A percentile compares a stretch with the other conserved stretches of the same genome.
phyloP scores from a whole-genome alignment of 2,113 vertebrate genomes.

The Labeo rohita region DNA sequence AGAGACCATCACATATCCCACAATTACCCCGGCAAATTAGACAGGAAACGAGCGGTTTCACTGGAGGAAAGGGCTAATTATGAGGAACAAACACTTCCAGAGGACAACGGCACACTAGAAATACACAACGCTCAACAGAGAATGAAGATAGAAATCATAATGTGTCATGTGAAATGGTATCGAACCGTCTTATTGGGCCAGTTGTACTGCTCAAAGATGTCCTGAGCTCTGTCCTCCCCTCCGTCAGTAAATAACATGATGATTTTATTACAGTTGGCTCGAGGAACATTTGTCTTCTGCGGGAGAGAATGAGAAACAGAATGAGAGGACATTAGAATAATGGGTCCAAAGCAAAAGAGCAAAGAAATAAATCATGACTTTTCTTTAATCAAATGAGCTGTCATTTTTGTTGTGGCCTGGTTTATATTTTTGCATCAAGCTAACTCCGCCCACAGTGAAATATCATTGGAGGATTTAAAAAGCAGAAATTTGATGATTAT shows the following conservation, averaged over 20 bases:
- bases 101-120: conserved; percentile 5
- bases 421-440: no score
- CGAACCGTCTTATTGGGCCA: conserved; percentile 97
- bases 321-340: background rate
- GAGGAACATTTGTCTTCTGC: conserved; percentile 88
- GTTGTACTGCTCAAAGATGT: conserved; percentile 97
- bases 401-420: background rate
- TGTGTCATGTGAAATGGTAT: background rate
- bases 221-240: conserved; percentile 94
- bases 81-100: background rate
- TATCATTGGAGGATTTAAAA: no score
- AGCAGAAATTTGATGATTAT: no score
- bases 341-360: background rate
- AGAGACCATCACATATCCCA: background rate
- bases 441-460: no score
- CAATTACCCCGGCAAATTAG: conserved; percentile 20
- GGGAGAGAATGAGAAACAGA: background rate
- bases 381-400: background rate
- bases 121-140: background rate
- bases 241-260: conserved; percentile 99
- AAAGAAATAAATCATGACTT: background rate
- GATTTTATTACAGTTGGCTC: conserved; percentile 98
- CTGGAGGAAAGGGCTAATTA: conserved; percentile 22
- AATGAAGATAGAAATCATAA: background rate
- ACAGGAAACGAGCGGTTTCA: background rate